Conservation (phyloP, 2,797 vertebrate genomes). For the Sebastes jordani region DNA sequence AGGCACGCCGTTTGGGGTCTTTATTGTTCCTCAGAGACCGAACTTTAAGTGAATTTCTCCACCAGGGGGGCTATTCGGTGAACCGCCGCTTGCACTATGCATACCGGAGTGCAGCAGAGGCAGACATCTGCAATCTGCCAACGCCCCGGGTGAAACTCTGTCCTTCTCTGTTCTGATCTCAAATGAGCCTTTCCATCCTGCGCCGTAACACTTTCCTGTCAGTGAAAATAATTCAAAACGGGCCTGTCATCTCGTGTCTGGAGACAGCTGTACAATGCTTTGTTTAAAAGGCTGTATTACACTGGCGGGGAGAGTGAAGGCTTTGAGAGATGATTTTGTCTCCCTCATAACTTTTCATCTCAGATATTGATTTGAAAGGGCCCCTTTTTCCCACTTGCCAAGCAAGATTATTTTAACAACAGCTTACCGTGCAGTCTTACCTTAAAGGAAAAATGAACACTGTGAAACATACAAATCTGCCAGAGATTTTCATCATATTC, state of each 20-base stretch:
- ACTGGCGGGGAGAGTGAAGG: constrained; percentile 7
- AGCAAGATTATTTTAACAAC: constrained; percentile 6
- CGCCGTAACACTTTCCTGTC: constrained; percentile 33
- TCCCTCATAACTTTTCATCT: constrained; percentile 53
- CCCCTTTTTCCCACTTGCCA: constrained; percentile 5
- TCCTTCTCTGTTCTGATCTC: constrained; percentile 52
- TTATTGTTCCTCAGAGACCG: constrained; percentile 76
- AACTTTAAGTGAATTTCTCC: constrained; percentile 74
- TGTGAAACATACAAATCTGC: constrained; percentile 18
- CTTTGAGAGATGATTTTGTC: constrained; percentile 45
- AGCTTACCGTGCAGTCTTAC: constrained; percentile 4
- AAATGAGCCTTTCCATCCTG: constrained; percentile 51
- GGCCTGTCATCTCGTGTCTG: constrained; percentile 40
- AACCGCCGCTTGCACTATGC: constrained; percentile 31
- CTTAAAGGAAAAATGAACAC: background rate
- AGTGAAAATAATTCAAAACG: constrained; percentile 52
- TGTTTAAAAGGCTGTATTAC: constrained; percentile 60
- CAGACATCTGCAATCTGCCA: constrained; percentile 72
- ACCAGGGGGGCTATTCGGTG: constrained; percentile 48
- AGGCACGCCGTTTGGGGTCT: constrained; percentile 69
- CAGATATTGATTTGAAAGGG: constrained; percentile 40
- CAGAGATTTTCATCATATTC: constrained; percentile 34
- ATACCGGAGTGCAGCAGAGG: constrained; percentile 53
- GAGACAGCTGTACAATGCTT: constrained; percentile 54
- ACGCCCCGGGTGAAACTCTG: constrained; percentile 58